These are phyloP conservation scores for Echiichthys vipera DNA, from an alignment of 2,797 vertebrate species.

Conservation along the genomic window DNA sequence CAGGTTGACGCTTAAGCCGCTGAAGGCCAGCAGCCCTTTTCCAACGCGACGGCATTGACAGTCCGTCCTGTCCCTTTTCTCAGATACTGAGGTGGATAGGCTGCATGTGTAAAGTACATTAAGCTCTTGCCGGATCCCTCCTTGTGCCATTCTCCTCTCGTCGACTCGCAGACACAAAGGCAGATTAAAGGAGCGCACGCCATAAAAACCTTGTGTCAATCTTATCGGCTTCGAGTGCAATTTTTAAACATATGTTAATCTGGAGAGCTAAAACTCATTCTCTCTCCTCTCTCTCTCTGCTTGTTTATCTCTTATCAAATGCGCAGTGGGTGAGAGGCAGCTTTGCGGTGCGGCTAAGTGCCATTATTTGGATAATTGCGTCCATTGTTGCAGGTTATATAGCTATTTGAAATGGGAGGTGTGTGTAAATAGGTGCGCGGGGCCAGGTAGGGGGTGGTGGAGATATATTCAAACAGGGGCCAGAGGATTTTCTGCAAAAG, in stretches of 20 bases:
- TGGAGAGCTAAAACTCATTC: constrained; percentile 81
- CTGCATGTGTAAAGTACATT: constrained; percentile 77
- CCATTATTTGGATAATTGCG: constrained; percentile 88
- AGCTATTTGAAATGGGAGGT: constrained; percentile 84
- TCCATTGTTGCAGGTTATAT: constrained; percentile 84
- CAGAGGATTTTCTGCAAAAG: constrained; percentile 69
- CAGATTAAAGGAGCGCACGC: constrained; percentile 77
- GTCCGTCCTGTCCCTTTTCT: constrained; percentile 50
- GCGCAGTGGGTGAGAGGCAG: constrained; percentile 81
- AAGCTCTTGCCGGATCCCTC: constrained; percentile 77
- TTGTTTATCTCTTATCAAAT: constrained; percentile 86
- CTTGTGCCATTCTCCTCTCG: constrained; percentile 79
- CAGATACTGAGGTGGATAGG: constrained; percentile 64
- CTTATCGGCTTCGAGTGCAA: constrained; percentile 84
- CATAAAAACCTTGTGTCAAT: constrained; percentile 84
- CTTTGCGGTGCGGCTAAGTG: constrained; percentile 78
- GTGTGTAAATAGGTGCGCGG: constrained; percentile 80
- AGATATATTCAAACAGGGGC: constrained; percentile 65
- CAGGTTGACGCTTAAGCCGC: constrained; percentile 50
- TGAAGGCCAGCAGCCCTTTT: constrained; percentile 25
- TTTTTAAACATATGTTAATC: constrained; percentile 90
- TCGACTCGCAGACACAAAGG: constrained; percentile 78
- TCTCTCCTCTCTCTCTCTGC: constrained; percentile 67
- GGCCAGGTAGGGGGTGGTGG: constrained; percentile 71
- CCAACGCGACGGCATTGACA: constrained; percentile 52